These are phyloP conservation scores for Ptychadena robeensis DNA, from an alignment of 2,797 vertebrate species.

Conservation along the genomic window DNA sequence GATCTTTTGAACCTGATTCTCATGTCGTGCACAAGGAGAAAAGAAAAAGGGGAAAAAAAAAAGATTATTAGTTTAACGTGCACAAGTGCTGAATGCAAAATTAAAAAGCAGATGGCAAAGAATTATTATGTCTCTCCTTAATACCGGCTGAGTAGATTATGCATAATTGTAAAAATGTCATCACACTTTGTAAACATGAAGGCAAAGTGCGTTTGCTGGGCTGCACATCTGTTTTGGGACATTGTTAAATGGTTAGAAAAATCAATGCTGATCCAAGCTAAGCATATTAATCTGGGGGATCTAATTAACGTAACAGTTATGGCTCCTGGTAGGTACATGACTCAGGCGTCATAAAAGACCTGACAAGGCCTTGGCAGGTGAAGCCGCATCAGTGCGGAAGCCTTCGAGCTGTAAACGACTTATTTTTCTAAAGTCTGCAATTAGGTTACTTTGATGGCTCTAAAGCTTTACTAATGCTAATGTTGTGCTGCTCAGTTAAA, in stretches of 20 bases:
- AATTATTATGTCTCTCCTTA: constrained; percentile 72
- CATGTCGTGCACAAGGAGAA: constrained; percentile 63
- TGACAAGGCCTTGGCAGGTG: constrained; percentile 47
- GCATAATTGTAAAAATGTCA: constrained; percentile 75
- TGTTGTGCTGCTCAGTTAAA: constrained; percentile 12
- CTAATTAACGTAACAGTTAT: constrained; percentile 74
- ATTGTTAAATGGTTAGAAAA: constrained; percentile 73
- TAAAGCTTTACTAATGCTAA: constrained; percentile 22
- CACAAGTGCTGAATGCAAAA: constrained; percentile 74
- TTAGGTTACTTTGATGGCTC: constrained; percentile 4
- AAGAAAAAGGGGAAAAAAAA: constrained; percentile 64
- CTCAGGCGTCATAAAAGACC: constrained; percentile 67
- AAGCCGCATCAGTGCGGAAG: background rate
- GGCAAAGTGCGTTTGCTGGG: constrained; percentile 74
- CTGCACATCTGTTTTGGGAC: constrained; percentile 76
- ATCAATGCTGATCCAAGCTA: constrained; percentile 72
- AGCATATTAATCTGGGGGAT: constrained; percentile 73
- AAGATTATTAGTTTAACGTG: constrained; percentile 74
- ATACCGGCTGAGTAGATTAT: constrained; percentile 69
- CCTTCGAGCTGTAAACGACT: constrained; percentile 18
- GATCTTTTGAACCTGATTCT: constrained; percentile 43
- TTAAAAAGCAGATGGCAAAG: constrained; percentile 77
- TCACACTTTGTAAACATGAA: constrained; percentile 76
- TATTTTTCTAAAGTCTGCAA: background rate
- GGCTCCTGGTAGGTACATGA: constrained; percentile 71